phyloP scores from a whole-genome alignment of 92 coral and sea anemone species.

The Isaurus tuberculatus region DNA sequence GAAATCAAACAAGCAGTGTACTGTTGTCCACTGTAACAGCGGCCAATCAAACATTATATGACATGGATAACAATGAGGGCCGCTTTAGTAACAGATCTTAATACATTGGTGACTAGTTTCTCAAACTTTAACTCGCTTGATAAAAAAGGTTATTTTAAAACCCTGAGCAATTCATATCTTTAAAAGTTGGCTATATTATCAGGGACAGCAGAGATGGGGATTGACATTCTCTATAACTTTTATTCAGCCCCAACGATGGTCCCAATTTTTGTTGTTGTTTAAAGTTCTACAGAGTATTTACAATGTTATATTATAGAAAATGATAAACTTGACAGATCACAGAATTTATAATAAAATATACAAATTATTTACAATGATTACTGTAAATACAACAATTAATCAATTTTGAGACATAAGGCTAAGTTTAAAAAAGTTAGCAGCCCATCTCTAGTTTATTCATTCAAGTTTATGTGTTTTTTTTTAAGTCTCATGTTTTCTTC shows the following conservation, averaged over 20 bases:
- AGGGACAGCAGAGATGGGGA: conserved; percentile 47
- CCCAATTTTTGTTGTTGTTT: conserved; percentile 19
- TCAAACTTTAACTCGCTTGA: neutral
- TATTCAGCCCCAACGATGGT: conserved; percentile 12
- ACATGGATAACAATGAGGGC: conserved; percentile 16
- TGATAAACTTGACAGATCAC: neutral
- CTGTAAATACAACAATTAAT: neutral
- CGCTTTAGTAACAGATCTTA: neutral
- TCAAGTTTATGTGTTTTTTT: too few relatives aligned
- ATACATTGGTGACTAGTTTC: neutral
- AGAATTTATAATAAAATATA: neutral
- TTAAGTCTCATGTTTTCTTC: neutral
- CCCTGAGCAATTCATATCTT: neutral
- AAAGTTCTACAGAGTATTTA: conserved; percentile 17
- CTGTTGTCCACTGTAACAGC: conserved; percentile 26
- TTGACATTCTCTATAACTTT: conserved; percentile 35
- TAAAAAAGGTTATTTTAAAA: neutral
- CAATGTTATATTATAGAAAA: conserved; percentile 7
- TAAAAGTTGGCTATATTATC: conserved; percentile 40
- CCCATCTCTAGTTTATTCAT: neutral
- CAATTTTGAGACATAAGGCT: neutral
- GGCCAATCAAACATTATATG: conserved; percentile 17
- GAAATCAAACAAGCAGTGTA: conserved; percentile 7
- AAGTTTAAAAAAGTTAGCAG: neutral
- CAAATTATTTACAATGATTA: neutral